These are phyloP conservation scores for Xestoiulus laeticollis DNA, from an alignment of 2,888 invertebrate species.

Conservation along the genomic window DNA sequence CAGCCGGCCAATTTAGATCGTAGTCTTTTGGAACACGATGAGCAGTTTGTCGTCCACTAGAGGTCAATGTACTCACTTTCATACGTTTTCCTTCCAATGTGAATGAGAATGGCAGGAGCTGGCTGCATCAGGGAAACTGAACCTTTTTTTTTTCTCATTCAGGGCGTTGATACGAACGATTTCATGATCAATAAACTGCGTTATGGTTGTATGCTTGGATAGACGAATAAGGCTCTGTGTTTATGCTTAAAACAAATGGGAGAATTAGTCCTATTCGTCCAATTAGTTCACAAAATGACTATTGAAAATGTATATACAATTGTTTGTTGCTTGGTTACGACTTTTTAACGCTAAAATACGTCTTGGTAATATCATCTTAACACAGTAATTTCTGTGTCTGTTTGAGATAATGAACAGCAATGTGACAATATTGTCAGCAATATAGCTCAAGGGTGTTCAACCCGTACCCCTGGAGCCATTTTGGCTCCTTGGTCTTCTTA, in stretches of 20 bases:
- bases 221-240: background rate
- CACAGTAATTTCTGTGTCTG: too few species aligned
- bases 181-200: constrained; percentile 33
- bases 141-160: background rate
- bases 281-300: background rate
- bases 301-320: too few species aligned
- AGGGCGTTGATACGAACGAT: constrained; percentile 20
- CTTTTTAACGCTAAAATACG: too few species aligned
- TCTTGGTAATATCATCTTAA: too few species aligned
- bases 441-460: too few species aligned
- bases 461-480: too few species aligned
- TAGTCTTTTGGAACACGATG: background rate
- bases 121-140: constrained; percentile 13
- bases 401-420: too few species aligned
- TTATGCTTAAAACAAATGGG: background rate
- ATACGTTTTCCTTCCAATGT: background rate
- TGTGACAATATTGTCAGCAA: too few species aligned
- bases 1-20: background rate
- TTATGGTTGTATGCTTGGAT: background rate
- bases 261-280: background rate
- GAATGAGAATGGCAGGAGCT: background rate
- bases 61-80: background rate
- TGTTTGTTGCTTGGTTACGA: too few species aligned
- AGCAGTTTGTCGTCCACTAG: background rate
- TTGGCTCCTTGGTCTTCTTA: too few species aligned